Evolutionary conservation across 1,140 invertebrate genomes (phyloP), one percentile per base, ranked within the genome.

Genomic region (Asbolus verrucosus): DNA sequence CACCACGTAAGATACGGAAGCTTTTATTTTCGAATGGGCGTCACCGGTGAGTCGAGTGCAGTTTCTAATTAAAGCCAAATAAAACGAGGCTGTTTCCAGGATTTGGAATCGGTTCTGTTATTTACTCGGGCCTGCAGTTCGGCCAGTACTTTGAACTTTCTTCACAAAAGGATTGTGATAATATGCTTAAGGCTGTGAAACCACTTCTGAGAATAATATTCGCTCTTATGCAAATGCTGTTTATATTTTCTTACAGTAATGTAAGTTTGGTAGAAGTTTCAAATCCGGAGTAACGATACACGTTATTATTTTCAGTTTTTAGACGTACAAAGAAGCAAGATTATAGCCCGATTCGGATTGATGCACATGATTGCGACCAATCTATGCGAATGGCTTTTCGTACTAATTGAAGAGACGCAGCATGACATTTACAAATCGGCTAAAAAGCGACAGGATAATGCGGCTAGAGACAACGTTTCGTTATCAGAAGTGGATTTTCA

Each of bases 301-400:
- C 9, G n/a, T 16, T 36, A 5, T 54, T n/a, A n/a, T n/a, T n/a
- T 41, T 14, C 16, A 54, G 46, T 54, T 54, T 54, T 30, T 54
- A 54, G 86, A 91, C 78, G 86, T 91, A 69, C 85, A 86, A 69
- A 84, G 84, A 43, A 85, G 89, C 75, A 87, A 87, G 68, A 83
- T 89, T 11, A 83, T 92, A 16, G 89, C 90, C 21, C 85, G 91
- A 77, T 91, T 94, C 74, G 91, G 91, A 30, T 83, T 93, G 59
- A 93, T 94, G 91, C 92, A 94, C 77, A 90, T 93, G 89, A 89
- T 93, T 46, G 91, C 91, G 1, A 92, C 91, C 2, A 93, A 94
- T 81, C 80, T 93, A 5, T 93, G 91, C 80, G 90, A 93, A 75
- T 94, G 92, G 92, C 77, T 93, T 0, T 89, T 91, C 77, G 91